phyloP scores from a whole-genome alignment of 2,888 invertebrate genomes.

The Mythimna vitellina region DNA sequence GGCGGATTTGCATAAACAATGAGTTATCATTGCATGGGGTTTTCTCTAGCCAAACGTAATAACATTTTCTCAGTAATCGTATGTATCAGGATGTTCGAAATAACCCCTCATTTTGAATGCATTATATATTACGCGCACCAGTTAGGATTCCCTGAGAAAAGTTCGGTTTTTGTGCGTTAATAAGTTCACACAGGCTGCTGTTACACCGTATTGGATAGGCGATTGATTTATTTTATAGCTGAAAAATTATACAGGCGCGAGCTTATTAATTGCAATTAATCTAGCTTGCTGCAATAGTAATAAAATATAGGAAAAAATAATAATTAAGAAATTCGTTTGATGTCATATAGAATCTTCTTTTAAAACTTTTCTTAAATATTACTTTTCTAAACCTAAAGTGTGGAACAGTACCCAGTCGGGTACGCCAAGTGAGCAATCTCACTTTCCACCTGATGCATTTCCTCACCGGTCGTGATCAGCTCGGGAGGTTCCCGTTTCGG shows the following conservation, averaged over 20 bases:
- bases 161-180: slow-evolving; percentile 72
- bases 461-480: too few relatives aligned
- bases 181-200: slow-evolving; percentile 58
- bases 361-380: too few relatives aligned
- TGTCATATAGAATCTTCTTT: too few relatives aligned
- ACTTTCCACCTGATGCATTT: too few relatives aligned
- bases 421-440: too few relatives aligned
- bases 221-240: neutral
- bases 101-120: slow-evolving; percentile 74
- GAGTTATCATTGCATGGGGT: slow-evolving; percentile 74
- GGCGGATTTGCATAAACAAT: slow-evolving; percentile 82
- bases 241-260: neutral
- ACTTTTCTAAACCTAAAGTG: too few relatives aligned
- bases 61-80: slow-evolving; percentile 79
- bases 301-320: too few relatives aligned
- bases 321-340: too few relatives aligned
- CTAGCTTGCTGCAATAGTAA: neutral
- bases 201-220: slow-evolving; percentile 67
- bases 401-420: too few relatives aligned
- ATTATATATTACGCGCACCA: slow-evolving; percentile 68
- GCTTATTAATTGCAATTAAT: neutral
- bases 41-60: slow-evolving; percentile 76
- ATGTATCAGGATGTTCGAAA: slow-evolving; percentile 82
- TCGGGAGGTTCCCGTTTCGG: too few relatives aligned
- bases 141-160: slow-evolving; percentile 79